Conservation (phyloP, 2,113 vertebrate genomes). For the Accipiter cooperii region DNA sequence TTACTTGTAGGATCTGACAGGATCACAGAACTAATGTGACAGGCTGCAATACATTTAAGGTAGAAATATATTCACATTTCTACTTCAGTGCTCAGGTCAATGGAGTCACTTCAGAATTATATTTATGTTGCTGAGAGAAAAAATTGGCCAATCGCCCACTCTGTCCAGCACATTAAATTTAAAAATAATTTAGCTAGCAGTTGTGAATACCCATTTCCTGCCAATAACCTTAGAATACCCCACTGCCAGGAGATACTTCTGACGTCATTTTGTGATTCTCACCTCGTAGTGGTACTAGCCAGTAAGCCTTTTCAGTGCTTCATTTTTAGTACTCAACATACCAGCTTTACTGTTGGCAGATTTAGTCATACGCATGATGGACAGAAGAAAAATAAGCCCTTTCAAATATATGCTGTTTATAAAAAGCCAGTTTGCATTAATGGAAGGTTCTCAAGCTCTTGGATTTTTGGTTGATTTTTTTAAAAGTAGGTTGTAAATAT, state of each 20-base stretch:
- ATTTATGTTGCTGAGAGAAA: background rate
- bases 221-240: background rate
- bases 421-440: background rate
- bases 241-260: background rate
- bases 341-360: background rate
- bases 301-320: background rate
- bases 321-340: background rate
- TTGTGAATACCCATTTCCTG: conserved; percentile 29
- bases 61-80: conserved; percentile 35
- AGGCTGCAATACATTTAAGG: background rate
- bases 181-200: conserved; percentile 20
- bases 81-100: conserved; percentile 39
- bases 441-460: background rate
- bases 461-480: background rate
- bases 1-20: conserved; percentile 1
- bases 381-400: background rate
- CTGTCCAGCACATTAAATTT: background rate
- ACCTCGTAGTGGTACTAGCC: background rate
- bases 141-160: background rate
- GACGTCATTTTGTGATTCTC: background rate
- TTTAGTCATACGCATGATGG: background rate
- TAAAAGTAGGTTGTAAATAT: background rate
- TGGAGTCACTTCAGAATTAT: conserved; percentile 23
- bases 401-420: background rate
- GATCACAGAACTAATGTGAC: background rate